Evolutionary conservation across 2,888 invertebrate genomes (phyloP).

Genomic region (Megamerina dolium): DNA sequence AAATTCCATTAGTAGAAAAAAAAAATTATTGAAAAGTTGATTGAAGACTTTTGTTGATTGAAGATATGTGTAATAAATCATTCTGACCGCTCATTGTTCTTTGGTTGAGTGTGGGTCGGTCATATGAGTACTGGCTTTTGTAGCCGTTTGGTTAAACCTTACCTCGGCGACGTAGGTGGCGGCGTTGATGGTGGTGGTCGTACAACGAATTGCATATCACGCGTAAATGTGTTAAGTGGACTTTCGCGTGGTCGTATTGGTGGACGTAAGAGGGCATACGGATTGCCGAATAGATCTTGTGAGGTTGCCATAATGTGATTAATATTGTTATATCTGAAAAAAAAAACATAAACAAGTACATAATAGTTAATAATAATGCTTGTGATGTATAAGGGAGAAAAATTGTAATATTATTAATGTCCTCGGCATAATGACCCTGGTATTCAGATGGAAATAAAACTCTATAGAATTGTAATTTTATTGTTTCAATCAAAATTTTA

Average conservation of each 20-base stretch:
- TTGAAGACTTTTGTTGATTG: conserved; percentile 37
- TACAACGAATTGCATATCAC: conserved; percentile 45
- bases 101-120: conserved; percentile 1
- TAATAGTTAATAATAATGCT: not conserved
- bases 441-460: too few relatives aligned
- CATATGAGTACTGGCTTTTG: not conserved
- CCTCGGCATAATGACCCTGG: too few relatives aligned
- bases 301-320: conserved; percentile 46
- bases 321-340: conserved; percentile 25
- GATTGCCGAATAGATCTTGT: conserved; percentile 48
- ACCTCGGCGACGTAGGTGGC: conserved; percentile 44
- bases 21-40: conserved; percentile 14
- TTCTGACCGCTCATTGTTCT: conserved; percentile 18
- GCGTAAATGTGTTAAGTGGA: conserved; percentile 37
- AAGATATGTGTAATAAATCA: conserved; percentile 36
- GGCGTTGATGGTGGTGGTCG: conserved; percentile 34
- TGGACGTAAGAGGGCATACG: conserved; percentile 45
- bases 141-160: conserved; percentile 28
- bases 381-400: not conserved
- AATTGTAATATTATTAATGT: too few relatives aligned
- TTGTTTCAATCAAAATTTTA: too few relatives aligned
- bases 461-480: too few relatives aligned
- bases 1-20: not conserved
- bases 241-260: conserved; percentile 45
- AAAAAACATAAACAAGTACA: not conserved